Conservation (phyloP, 2,797 vertebrate species). For the Psittacula echo region DNA sequence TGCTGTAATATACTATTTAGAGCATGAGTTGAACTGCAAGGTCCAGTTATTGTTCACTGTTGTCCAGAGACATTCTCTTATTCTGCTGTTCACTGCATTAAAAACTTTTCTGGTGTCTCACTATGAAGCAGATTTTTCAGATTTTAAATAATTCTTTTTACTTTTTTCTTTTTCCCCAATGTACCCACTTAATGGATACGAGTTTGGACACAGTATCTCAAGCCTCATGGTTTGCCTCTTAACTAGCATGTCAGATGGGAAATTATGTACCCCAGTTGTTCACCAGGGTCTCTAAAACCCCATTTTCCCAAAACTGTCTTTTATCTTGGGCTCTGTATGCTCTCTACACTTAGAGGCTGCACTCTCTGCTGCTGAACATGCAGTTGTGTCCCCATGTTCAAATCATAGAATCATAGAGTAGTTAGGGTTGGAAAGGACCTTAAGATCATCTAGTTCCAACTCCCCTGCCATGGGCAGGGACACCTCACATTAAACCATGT, state of each 20-base stretch:
- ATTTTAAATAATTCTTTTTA: background rate
- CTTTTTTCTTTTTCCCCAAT: background rate
- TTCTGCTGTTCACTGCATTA: background rate
- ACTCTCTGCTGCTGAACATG: background rate
- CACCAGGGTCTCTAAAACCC: background rate
- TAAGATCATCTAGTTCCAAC: background rate
- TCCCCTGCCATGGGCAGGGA: too few relatives aligned
- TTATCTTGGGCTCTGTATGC: background rate
- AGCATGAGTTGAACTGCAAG: background rate
- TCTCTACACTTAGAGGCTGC: background rate
- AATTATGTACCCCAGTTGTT: rapidly evolving
- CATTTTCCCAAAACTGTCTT: background rate
- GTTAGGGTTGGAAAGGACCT: background rate
- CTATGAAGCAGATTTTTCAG: background rate
- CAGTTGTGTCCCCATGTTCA: background rate
- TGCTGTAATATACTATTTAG: background rate
- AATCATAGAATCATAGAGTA: background rate
- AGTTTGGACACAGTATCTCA: background rate
- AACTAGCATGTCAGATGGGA: background rate
- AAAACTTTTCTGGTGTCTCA: background rate
- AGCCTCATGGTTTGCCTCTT: background rate
- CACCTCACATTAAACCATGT: too few relatives aligned
- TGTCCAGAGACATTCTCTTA: background rate
- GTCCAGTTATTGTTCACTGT: background rate
- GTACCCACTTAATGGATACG: background rate